Percentiles rank a stretch among this genome's conserved stretches.
phyloP scores from a whole-genome alignment of 2,797 vertebrate species.

The Glyptemys insculpta region DNA sequence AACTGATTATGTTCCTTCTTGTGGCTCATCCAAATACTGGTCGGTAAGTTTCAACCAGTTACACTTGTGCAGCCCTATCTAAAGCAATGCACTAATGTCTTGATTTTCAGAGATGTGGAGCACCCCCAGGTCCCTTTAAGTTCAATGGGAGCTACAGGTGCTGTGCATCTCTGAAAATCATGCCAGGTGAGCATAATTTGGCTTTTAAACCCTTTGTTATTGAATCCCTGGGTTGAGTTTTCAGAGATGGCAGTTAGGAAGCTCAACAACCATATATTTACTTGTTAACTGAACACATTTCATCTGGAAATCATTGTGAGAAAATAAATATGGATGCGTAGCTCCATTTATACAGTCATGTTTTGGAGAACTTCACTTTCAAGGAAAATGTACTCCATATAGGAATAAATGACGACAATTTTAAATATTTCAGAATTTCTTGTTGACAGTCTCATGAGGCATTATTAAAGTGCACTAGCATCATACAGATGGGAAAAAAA shows the following conservation, averaged over 20 bases:
- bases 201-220: not conserved
- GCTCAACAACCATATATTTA: not conserved
- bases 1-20: not conserved
- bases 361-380: not conserved
- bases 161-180: not conserved
- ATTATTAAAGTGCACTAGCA: not conserved
- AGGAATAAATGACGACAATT: not conserved
- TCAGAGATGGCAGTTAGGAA: not conserved
- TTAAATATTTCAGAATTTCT: not conserved
- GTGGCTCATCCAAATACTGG: not conserved
- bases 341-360: not conserved
- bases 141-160: not conserved
- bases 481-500: not conserved
- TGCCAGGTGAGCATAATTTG: not conserved
- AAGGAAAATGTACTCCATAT: not conserved
- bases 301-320: not conserved
- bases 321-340: not conserved
- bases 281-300: rapidly evolving
- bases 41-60: not conserved
- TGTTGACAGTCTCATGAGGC: not conserved
- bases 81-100: not conserved
- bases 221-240: not conserved
- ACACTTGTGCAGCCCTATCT: not conserved
- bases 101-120: not conserved
- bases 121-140: not conserved